Evolutionary conservation across 2,888 invertebrate species (phyloP), one percentile per base, ranked within the genome.

Genomic region (Hypselothyrea guttata): DNA sequence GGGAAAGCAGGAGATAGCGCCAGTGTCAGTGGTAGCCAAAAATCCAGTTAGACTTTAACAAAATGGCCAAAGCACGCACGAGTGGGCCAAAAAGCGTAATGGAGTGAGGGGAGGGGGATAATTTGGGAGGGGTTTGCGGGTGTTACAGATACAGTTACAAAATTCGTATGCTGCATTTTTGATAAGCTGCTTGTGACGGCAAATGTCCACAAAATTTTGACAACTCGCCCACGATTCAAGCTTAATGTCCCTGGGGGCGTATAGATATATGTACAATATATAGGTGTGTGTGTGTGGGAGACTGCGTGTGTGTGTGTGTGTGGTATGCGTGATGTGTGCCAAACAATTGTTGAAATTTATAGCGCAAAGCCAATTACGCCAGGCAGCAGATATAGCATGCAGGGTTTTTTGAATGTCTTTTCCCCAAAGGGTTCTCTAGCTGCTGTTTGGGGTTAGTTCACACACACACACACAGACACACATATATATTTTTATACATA

Each of bases 311-410:
- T 1, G 3, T 7, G 11, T 2, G 30, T 11, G 4, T 9, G 49
- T 9, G 18, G 22, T 47, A 27, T 58, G 60, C 46, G 58, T 54
- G 70, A 56, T 59, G 53, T 66, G 72, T 58, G 57, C 57, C 57
- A 59, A 70, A 71, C 77, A 77, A 74, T 81, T 76, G 76, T 59
- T 62, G 52, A 69, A 69, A 74, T 81, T 75, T 77, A 77, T 63
- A 60, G 69, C 66, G 61, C 59, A 76, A 77, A 75, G 82, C 75
- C 76, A 77, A 81, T 77, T 81, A 75, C 58, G 63, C 16, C 35
- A 31, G 55, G 34, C 52, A 45, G 38, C 38, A 55, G 58, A 59
- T 48, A 55, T 47, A 47, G 16, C 33, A 40, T n/a, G 54, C 51
- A 42, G 49, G 46, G 56, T 41, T 41, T 31, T 66, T 70, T 53